phyloP scores from a whole-genome alignment of 2,888 invertebrate genomes.

The Sthenelais limicola region DNA sequence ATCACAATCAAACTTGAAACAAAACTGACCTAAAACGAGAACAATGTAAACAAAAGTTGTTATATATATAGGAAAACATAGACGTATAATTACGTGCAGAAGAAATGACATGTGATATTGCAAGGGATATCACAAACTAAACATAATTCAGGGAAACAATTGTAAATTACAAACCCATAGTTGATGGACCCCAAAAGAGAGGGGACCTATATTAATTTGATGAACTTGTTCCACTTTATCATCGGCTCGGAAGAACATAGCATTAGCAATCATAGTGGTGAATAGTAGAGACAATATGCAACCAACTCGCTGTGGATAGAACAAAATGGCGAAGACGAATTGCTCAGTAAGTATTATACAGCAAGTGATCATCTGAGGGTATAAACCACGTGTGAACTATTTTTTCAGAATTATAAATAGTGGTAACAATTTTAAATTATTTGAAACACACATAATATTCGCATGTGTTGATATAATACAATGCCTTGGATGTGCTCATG shows the following conservation, averaged over 20 bases:
- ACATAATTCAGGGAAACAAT: neutral
- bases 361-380: no score
- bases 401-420: no score
- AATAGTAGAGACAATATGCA: constrained; percentile 74
- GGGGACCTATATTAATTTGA: constrained; percentile 72
- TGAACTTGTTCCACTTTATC: constrained; percentile 57
- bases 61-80: neutral
- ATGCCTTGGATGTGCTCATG: no score
- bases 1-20: constrained; percentile 72
- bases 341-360: no score
- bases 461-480: no score
- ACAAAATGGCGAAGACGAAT: no score
- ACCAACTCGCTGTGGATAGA: constrained; percentile 69
- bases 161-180: constrained; percentile 42
- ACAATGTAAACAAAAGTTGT: constrained; percentile 4
- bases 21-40: constrained; percentile 50
- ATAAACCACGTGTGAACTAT: no score
- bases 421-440: no score
- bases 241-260: constrained; percentile 73
- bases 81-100: neutral
- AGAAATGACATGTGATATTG: neutral
- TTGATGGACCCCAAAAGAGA: constrained; percentile 65
- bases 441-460: no score
- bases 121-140: neutral
- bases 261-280: constrained; percentile 75